Evolutionary conservation across 1,140 invertebrate genomes (phyloP).

Genomic region (Cataglyphis hispanica): DNA sequence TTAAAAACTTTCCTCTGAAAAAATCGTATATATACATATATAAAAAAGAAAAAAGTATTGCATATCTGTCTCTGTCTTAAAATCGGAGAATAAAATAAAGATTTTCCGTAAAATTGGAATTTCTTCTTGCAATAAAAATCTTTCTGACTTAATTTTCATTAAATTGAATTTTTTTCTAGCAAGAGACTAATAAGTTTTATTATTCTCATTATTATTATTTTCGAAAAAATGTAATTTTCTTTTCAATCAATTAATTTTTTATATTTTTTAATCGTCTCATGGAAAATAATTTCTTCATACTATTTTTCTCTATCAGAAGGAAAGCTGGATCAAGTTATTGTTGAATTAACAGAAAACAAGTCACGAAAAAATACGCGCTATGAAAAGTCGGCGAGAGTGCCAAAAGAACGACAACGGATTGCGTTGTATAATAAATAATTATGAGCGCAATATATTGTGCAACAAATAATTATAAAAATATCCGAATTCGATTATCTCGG

Average conservation of each 20-base stretch:
- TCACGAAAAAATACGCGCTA: background rate
- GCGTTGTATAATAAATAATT: constrained; percentile 40
- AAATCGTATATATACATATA: background rate
- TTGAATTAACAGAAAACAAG: constrained; percentile 23
- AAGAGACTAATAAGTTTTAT: background rate
- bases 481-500: constrained; percentile 51
- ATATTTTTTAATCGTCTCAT: background rate
- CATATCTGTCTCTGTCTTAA: background rate
- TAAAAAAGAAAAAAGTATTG: background rate
- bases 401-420: background rate
- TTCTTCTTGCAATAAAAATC: background rate
- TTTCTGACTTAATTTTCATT: background rate
- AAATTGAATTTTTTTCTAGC: background rate
- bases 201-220: too few relatives aligned
- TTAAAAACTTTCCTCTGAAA: background rate
- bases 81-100: background rate
- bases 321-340: background rate
- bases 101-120: background rate
- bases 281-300: background rate
- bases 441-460: background rate
- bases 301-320: background rate
- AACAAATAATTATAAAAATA: constrained; percentile 31
- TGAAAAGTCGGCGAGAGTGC: background rate
- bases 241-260: background rate
- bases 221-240: background rate